Evolutionary conservation across 2,888 invertebrate genomes (phyloP).

Genomic region (Cephus spinipes): DNA sequence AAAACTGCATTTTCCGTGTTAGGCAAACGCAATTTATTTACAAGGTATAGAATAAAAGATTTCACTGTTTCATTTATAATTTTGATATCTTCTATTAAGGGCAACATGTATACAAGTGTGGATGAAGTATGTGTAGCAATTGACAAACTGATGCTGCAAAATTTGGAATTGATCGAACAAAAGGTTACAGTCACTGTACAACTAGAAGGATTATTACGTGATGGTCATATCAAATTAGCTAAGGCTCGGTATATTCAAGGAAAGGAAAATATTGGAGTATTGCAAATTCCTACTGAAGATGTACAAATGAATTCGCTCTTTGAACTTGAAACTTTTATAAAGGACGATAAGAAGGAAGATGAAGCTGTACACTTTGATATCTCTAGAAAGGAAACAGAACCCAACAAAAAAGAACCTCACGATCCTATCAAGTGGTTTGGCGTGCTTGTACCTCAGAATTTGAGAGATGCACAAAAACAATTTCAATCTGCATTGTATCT

Average conservation of each 20-base stretch:
- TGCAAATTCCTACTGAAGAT: constrained; percentile 78
- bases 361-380: constrained; percentile 53
- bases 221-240: constrained; percentile 80
- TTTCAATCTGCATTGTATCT: constrained; percentile 79
- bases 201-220: constrained; percentile 77
- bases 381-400: constrained; percentile 51
- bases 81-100: neutral
- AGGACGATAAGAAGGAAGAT: constrained; percentile 55
- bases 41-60: neutral
- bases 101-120: constrained; percentile 42
- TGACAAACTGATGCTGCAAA: constrained; percentile 77
- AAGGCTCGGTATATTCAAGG: constrained; percentile 86
- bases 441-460: constrained; percentile 82
- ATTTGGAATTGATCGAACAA: constrained; percentile 80
- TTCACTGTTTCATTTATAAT: neutral
- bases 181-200: constrained; percentile 76
- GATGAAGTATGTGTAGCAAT: constrained; percentile 72
- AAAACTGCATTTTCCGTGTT: neutral
- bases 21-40: neutral
- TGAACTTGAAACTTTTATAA: constrained; percentile 56
- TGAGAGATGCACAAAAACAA: constrained; percentile 79
- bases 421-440: constrained; percentile 92
- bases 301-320: constrained; percentile 54
- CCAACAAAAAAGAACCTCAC: constrained; percentile 57
- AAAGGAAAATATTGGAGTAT: constrained; percentile 76